These are phyloP conservation scores for Neoarius graeffei DNA, from an alignment of 2,113 vertebrate species.

Conservation along the genomic window DNA sequence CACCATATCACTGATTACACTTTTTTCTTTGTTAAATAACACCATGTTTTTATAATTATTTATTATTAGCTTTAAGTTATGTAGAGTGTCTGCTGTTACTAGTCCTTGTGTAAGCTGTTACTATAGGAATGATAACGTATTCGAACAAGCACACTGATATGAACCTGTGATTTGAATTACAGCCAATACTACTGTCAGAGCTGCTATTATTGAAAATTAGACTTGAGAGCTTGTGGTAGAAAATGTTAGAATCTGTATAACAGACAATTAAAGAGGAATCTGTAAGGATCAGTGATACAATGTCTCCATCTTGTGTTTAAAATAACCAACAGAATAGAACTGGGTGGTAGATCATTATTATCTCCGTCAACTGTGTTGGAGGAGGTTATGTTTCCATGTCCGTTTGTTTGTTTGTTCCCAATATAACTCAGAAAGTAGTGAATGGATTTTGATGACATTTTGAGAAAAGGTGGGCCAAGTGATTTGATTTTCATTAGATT, in stretches of 20 bases:
- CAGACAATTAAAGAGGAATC: background rate
- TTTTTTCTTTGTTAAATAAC: background rate
- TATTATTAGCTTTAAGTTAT: background rate
- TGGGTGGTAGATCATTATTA: background rate
- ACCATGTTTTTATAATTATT: background rate
- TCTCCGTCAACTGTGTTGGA: too few relatives aligned
- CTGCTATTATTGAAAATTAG: background rate
- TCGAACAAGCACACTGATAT: background rate
- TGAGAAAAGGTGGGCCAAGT: too few relatives aligned
- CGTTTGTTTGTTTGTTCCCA: too few relatives aligned
- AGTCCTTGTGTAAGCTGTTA: background rate
- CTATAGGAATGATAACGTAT: background rate
- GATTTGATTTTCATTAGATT: too few relatives aligned
- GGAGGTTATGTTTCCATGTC: too few relatives aligned
- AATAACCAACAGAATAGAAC: background rate
- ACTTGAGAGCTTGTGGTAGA: too few relatives aligned
- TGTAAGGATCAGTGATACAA: background rate
- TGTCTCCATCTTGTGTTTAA: constrained; percentile 41
- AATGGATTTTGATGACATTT: too few relatives aligned
- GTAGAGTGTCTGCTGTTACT: background rate
- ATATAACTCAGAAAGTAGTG: too few relatives aligned
- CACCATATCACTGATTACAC: background rate
- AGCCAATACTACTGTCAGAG: background rate
- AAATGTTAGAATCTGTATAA: background rate
- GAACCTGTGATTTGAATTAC: background rate